These are phyloP conservation scores for Hemichromis elongatus DNA, from an alignment of 2,113 vertebrate genomes.

Conservation along the genomic window DNA sequence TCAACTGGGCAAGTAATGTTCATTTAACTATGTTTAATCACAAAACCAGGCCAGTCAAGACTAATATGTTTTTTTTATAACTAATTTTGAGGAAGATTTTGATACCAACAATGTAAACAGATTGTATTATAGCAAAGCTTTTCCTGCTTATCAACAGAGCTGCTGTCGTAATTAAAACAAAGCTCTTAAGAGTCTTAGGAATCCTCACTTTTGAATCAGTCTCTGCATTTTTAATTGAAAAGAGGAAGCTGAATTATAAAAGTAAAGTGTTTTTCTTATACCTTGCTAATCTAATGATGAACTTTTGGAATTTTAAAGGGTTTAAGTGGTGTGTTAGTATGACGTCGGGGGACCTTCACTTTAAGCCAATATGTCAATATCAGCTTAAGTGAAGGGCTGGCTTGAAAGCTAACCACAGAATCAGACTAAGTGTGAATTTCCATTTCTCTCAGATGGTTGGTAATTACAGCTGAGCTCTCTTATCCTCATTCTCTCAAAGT, in stretches of 20 bases:
- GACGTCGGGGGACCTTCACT: constrained; percentile 28
- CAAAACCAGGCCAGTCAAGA: not conserved
- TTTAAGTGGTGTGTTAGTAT: constrained; percentile 18
- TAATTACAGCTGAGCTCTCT: constrained; percentile 56
- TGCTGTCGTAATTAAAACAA: not conserved
- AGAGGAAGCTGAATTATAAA: not conserved
- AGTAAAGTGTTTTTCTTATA: not conserved
- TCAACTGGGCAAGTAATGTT: not conserved
- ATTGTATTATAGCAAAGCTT: not conserved
- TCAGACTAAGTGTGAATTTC: constrained; percentile 65
- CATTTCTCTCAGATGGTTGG: constrained; percentile 50
- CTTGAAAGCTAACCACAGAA: constrained; percentile 52
- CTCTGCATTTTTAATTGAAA: not conserved
- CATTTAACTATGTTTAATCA: not conserved
- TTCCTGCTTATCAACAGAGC: not conserved
- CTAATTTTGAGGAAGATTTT: not conserved
- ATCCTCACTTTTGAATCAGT: not conserved
- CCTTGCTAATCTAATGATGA: not conserved
- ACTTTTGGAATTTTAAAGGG: constrained; percentile 13
- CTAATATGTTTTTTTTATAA: not conserved
- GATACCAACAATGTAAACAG: not conserved
- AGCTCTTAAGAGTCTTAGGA: not conserved
- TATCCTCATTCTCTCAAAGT: constrained; percentile 38
- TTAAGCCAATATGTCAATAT: constrained; percentile 57
- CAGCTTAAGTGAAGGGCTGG: constrained; percentile 45